Conservation (phyloP, 2,888 invertebrate genomes). For the Escarpia spicata region DNA sequence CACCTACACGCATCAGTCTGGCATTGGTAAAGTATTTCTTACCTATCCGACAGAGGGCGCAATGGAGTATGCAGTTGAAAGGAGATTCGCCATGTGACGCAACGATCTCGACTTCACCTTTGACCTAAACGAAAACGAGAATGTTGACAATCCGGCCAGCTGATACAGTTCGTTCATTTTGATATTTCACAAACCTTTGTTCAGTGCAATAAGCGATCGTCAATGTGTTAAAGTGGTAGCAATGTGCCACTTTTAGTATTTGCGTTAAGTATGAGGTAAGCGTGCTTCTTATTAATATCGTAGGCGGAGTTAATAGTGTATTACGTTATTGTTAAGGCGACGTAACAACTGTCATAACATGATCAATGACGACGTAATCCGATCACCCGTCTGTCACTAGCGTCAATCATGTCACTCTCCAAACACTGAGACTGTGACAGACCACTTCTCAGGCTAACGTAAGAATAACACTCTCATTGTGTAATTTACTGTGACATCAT, state of each 20-base stretch:
- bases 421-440: background rate
- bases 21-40: background rate
- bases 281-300: background rate
- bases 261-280: slow-evolving; percentile 11
- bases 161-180: slow-evolving; percentile 14
- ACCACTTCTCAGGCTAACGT: background rate
- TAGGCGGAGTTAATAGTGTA: background rate
- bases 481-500: background rate
- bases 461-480: background rate
- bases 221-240: slow-evolving; percentile 10
- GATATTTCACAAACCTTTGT: background rate
- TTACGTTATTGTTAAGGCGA: background rate
- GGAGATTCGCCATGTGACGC: background rate
- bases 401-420: background rate
- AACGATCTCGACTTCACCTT: background rate
- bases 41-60: background rate
- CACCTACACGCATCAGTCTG: too few species aligned
- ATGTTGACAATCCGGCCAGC: slow-evolving; percentile 16
- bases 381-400: background rate
- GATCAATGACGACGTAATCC: background rate
- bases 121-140: slow-evolving; percentile 6
- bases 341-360: background rate
- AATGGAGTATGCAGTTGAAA: background rate
- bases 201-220: background rate
- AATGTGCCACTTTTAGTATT: slow-evolving; percentile 12